Percentiles rank a stretch among this genome's conserved stretches.
phyloP scores from a whole-genome alignment of 2,888 invertebrate genomes.

The Melanophora roralis region DNA sequence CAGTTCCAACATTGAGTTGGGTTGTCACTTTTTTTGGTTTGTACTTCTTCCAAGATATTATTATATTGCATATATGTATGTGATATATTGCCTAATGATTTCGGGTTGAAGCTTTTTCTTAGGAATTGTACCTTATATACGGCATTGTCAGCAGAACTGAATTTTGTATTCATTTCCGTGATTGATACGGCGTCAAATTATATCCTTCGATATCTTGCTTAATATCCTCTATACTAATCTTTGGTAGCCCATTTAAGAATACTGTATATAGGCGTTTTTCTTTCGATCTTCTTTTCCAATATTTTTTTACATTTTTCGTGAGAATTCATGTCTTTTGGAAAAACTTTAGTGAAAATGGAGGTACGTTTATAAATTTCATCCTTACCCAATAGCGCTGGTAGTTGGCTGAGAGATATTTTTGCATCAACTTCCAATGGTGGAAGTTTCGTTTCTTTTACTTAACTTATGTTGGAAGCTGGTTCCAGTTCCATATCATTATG shows the following conservation, averaged over 20 bases:
- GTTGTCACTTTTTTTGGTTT: conserved; percentile 7
- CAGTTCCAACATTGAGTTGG: conserved; percentile 22
- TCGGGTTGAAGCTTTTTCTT: not conserved
- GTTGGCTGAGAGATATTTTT: not conserved
- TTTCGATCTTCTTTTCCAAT: conserved; percentile 14
- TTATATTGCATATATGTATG: conserved; percentile 15
- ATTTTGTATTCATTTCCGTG: conserved; percentile 20
- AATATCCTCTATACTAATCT: conserved; percentile 8
- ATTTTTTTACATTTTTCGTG: conserved; percentile 24
- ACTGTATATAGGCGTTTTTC: conserved; percentile 2
- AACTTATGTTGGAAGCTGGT: not conserved
- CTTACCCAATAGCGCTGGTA: conserved; percentile 11
- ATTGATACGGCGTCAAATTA: conserved; percentile 13
- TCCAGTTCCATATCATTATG: conserved; percentile 6
- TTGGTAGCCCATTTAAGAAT: conserved; percentile 18
- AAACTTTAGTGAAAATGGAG: conserved; percentile 29
- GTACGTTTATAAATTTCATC: conserved; percentile 32
- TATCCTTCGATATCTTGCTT: conserved; percentile 5
- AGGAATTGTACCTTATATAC: not conserved
- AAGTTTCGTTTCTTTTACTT: conserved; percentile 14
- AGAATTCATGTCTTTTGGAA: not conserved
- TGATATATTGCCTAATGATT: not conserved
- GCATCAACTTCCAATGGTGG: conserved; percentile 7
- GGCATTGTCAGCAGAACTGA: conserved; percentile 24
- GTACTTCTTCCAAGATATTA: conserved; percentile 12